Percentiles rank a stretch among this genome's conserved stretches.
Conservation (phyloP, 2,113 vertebrate genomes). For the Xiphorhynchus elegans region DNA sequence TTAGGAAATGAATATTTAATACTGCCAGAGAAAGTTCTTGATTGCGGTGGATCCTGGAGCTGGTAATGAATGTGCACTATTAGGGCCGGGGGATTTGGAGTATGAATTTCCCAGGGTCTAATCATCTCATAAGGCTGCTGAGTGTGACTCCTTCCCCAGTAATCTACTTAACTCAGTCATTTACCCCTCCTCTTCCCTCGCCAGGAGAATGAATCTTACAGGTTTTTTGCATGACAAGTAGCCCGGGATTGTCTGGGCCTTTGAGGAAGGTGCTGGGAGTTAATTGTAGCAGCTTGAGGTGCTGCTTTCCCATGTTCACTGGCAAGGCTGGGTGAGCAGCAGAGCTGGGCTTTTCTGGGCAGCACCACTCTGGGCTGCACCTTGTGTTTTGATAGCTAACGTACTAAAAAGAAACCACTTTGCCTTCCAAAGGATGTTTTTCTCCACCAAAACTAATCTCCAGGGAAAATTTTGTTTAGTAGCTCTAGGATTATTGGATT, state of each 20-base stretch:
- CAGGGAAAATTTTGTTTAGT: not conserved
- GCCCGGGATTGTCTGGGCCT: slow-evolving; percentile 70
- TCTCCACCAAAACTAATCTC: slow-evolving; percentile 12
- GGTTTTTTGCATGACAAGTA: slow-evolving; percentile 83
- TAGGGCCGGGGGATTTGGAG: slow-evolving; percentile 63
- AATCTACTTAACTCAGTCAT: slow-evolving; percentile 83
- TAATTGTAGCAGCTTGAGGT: slow-evolving; percentile 71
- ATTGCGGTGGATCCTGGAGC: slow-evolving; percentile 56
- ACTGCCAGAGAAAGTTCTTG: slow-evolving; percentile 51
- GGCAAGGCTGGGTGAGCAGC: slow-evolving; percentile 56
- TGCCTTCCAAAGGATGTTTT: slow-evolving; percentile 36
- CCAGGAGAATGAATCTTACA: slow-evolving; percentile 75
- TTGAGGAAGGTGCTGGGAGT: slow-evolving; percentile 66
- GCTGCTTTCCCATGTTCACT: slow-evolving; percentile 72
- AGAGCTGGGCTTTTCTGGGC: slow-evolving; percentile 40
- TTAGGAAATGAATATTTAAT: not conserved
- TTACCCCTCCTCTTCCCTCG: slow-evolving; percentile 67
- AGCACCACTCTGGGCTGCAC: not conserved
- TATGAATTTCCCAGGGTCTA: slow-evolving; percentile 83
- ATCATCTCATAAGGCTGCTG: slow-evolving; percentile 77
- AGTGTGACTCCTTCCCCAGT: slow-evolving; percentile 78
- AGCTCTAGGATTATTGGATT: slow-evolving; percentile 26
- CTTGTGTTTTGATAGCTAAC: slow-evolving; percentile 58
- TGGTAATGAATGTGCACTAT: slow-evolving; percentile 58
- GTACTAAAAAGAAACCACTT: not conserved